Conservation (phyloP, 2,797 vertebrate genomes). For the Melanotaenia parkinsoni region DNA sequence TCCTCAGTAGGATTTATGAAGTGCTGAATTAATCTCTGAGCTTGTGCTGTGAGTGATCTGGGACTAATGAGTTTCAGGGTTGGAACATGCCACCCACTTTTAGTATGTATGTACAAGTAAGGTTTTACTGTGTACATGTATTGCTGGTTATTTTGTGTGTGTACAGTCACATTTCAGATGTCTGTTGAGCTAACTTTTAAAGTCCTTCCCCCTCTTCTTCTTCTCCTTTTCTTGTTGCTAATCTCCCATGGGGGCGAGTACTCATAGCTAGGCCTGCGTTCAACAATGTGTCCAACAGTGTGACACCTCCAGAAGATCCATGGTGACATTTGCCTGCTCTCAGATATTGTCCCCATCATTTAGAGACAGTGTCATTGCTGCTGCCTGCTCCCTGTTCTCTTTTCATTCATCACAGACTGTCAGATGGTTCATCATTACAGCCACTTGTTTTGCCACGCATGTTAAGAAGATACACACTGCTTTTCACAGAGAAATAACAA, state of each 20-base stretch:
- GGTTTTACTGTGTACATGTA: background rate
- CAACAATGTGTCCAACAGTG: constrained; percentile 47
- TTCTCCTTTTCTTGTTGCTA: constrained; percentile 22
- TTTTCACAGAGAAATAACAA: constrained; percentile 24
- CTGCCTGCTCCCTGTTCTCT: constrained; percentile 47
- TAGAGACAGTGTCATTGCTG: constrained; percentile 40
- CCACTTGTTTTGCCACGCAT: constrained; percentile 26
- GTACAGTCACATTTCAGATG: background rate
- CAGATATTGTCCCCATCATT: constrained; percentile 54
- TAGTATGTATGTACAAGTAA: background rate
- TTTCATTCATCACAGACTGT: constrained; percentile 35
- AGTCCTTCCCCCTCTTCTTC: background rate
- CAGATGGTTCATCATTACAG: constrained; percentile 21
- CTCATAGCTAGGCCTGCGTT: constrained; percentile 40
- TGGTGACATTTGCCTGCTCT: constrained; percentile 67
- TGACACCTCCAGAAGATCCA: constrained; percentile 76
- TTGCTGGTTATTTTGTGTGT: constrained; percentile 1
- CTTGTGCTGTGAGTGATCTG: constrained; percentile 55
- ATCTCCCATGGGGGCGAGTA: constrained; percentile 41
- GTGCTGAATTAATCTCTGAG: constrained; percentile 59
- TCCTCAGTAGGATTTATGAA: constrained; percentile 60
- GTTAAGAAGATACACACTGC: background rate
- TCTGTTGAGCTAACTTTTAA: background rate
- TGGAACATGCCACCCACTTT: constrained; percentile 15
- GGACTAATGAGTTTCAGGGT: constrained; percentile 57